Evolutionary conservation across 2,113 vertebrate genomes (phyloP).

Genomic region (Harpagus bidentatus): DNA sequence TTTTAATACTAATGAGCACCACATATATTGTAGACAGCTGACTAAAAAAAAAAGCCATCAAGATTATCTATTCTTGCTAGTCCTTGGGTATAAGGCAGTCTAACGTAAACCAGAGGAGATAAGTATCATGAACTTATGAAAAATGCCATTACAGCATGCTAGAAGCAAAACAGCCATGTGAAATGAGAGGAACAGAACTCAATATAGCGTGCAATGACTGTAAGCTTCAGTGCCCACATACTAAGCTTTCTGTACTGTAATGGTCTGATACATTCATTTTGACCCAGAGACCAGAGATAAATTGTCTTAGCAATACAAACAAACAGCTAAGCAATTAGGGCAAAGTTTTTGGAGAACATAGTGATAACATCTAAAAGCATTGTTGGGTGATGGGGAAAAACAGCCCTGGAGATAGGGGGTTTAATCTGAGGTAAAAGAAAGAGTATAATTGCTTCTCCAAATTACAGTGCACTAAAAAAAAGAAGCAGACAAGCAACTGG

Average conservation of each 20-base stretch:
- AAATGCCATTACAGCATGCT: slow-evolving; percentile 57
- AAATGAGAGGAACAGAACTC: slow-evolving; percentile 40
- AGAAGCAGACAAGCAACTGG: neutral
- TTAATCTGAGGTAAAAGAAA: slow-evolving; percentile 21
- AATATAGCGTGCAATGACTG: slow-evolving; percentile 54
- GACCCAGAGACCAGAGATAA: slow-evolving; percentile 69
- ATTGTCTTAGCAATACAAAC: slow-evolving; percentile 69
- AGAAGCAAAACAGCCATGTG: slow-evolving; percentile 52
- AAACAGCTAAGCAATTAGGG: slow-evolving; percentile 61
- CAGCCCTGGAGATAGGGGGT: neutral
- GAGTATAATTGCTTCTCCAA: slow-evolving; percentile 28
- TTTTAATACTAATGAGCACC: neutral
- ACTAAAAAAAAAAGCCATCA: neutral
- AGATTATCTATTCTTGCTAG: neutral
- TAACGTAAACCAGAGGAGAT: slow-evolving; percentile 33
- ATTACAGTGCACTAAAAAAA: neutral
- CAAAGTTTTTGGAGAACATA: slow-evolving; percentile 39
- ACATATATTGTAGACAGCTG: neutral
- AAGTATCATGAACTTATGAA: slow-evolving; percentile 63
- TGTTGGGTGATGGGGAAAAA: slow-evolving; percentile 9
- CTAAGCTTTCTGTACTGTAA: slow-evolving; percentile 62
- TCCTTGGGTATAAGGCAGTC: neutral
- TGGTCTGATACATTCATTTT: slow-evolving; percentile 68
- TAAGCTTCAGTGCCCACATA: slow-evolving; percentile 64
- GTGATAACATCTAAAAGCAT: slow-evolving; percentile 57